Percentiles rank a stretch among this genome's conserved stretches.
phyloP scores from a whole-genome alignment of 2,888 invertebrate species.

The Dimorphilus gyrociliatus region DNA sequence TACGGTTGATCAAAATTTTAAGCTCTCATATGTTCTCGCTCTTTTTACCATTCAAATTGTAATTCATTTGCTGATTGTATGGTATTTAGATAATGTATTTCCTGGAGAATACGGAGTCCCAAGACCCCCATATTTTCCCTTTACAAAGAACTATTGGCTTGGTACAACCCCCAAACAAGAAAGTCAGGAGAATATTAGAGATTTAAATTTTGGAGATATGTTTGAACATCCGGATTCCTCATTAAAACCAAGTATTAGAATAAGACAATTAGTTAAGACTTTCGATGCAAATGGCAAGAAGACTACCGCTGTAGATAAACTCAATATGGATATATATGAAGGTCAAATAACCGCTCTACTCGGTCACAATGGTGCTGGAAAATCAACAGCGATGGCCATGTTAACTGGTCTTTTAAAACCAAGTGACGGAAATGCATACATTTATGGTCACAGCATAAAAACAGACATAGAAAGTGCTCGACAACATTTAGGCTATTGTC shows the following conservation, averaged over 20 bases:
- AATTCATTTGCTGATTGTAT: constrained; percentile 6
- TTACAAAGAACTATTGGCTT: too few species aligned
- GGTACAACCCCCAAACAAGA: too few species aligned
- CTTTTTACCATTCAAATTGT: constrained; percentile 12
- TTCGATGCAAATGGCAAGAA: too few species aligned
- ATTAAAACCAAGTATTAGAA: too few species aligned
- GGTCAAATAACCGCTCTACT: constrained; percentile 69
- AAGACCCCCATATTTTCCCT: constrained; percentile 9
- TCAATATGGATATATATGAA: constrained; percentile 54
- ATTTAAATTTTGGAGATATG: too few species aligned
- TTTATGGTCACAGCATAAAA: constrained; percentile 55
- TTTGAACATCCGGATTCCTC: too few species aligned
- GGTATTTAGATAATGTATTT: constrained; percentile 10
- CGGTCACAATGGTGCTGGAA: constrained; percentile 69
- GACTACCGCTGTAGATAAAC: constrained; percentile 47
- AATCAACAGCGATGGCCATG: constrained; percentile 78
- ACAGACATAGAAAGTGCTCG: constrained; percentile 51
- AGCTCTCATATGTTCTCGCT: constrained; percentile 17
- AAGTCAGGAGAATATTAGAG: too few species aligned
- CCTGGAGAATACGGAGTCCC: constrained; percentile 11
- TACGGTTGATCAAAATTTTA: constrained; percentile 21
- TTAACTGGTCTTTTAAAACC: constrained; percentile 52
- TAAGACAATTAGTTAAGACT: too few species aligned
- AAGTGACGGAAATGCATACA: constrained; percentile 54
- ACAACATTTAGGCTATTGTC: constrained; percentile 61